Percentiles rank a stretch among this genome's conserved stretches.
Conservation (phyloP, 2,888 invertebrate genomes). For the Ormyrus pomaceus region DNA sequence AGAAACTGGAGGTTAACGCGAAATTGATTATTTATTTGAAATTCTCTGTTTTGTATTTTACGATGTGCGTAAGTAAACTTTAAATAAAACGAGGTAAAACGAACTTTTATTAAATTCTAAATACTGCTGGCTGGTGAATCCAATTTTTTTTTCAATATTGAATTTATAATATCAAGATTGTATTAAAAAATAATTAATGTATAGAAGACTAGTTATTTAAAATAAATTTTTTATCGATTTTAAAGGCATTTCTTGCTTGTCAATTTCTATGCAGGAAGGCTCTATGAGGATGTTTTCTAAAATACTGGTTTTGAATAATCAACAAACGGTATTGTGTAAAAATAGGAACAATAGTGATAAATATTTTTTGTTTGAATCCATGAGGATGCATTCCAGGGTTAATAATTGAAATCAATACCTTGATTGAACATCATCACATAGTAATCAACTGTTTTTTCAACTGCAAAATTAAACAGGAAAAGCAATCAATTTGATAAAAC, state of each 20-base stretch:
- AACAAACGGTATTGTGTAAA: constrained; percentile 14
- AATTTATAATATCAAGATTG: too few species aligned
- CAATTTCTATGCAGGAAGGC: background rate
- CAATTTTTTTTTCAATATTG: too few species aligned
- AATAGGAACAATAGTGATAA: constrained; percentile 15
- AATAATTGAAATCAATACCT: constrained; percentile 54
- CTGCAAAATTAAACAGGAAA: constrained; percentile 56
- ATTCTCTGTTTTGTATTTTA: too few species aligned
- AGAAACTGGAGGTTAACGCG: too few species aligned
- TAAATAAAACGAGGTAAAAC: too few species aligned
- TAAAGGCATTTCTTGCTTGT: background rate
- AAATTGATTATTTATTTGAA: too few species aligned
- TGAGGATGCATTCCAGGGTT: constrained; percentile 53
- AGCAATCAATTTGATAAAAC: constrained; percentile 30
- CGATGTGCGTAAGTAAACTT: too few species aligned
- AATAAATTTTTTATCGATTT: background rate
- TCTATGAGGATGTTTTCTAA: background rate
- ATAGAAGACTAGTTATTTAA: too few species aligned
- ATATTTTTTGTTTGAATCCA: constrained; percentile 20
- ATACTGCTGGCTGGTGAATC: too few species aligned
- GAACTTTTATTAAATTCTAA: too few species aligned
- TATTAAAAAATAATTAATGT: too few species aligned
- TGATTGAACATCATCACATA: constrained; percentile 57
- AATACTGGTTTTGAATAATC: constrained; percentile 9
- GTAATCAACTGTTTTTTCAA: constrained; percentile 57